Conservation (phyloP, 23 tunicate genomes). For the Clavelina lepadiformis region DNA sequence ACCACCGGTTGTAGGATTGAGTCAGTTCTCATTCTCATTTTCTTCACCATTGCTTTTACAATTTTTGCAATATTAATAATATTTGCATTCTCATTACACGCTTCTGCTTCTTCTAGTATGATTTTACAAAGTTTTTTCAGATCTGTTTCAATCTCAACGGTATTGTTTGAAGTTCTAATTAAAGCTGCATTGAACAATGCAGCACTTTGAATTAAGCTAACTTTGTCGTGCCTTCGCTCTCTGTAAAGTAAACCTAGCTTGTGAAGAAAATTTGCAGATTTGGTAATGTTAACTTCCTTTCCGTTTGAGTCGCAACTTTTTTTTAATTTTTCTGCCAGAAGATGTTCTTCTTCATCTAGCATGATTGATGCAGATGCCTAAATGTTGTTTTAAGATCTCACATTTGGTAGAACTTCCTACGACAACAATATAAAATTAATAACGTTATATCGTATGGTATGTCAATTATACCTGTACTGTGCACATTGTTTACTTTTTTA, state of each 20-base stretch:
- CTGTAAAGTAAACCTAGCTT: slow-evolving; percentile 22
- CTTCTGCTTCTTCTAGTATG: not conserved
- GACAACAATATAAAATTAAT: too few species aligned
- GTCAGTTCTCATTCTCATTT: not conserved
- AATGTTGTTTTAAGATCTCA: too few species aligned
- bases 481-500: too few species aligned
- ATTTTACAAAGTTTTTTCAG: not conserved
- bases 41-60: not conserved
- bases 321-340: not conserved
- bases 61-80: not conserved
- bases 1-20: not conserved
- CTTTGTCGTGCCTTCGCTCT: slow-evolving; percentile 10
- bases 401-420: too few species aligned
- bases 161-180: slow-evolving; percentile 5
- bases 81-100: not conserved
- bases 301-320: slow-evolving; percentile 1
- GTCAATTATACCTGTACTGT: too few species aligned
- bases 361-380: too few species aligned
- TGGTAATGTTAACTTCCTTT: not conserved
- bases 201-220: slow-evolving; percentile 12
- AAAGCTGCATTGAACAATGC: slow-evolving; percentile 25
- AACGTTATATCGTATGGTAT: too few species aligned
- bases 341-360: not conserved
- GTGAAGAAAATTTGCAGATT: slow-evolving; percentile 8
- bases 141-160: not conserved